Conservation (phyloP, 2,113 vertebrate genomes). For the Amazona vittata region DNA sequence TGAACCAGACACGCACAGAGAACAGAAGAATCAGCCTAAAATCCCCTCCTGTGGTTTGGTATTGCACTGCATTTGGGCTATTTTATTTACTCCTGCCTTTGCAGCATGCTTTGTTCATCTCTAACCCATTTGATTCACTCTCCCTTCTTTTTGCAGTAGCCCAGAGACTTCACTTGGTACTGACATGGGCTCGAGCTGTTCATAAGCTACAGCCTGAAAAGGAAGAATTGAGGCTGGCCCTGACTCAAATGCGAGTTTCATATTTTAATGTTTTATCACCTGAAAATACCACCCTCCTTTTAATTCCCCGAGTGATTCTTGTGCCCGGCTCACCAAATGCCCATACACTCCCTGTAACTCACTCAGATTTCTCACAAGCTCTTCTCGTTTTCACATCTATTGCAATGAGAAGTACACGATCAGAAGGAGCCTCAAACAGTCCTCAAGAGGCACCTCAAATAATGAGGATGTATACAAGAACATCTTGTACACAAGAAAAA, state of each 20-base stretch:
- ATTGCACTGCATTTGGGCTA: no score
- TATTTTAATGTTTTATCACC: slow-evolving; percentile 44
- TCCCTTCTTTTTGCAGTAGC: not conserved
- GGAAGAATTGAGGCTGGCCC: slow-evolving; percentile 7
- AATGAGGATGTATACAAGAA: not conserved
- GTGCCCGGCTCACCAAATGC: not conserved
- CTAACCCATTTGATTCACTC: not conserved
- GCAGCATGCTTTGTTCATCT: not conserved
- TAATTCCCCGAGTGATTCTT: slow-evolving; percentile 26
- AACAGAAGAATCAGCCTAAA: not conserved
- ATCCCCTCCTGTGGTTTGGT: not conserved
- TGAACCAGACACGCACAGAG: rapidly evolving
- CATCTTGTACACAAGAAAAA: not conserved
- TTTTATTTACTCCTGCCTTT: not conserved
- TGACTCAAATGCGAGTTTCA: slow-evolving; percentile 5
- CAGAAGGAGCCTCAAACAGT: not conserved
- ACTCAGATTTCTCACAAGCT: not conserved
- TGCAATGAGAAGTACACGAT: not conserved
- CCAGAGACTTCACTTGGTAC: not conserved
- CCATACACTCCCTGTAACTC: not conserved
- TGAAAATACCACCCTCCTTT: slow-evolving; percentile 25
- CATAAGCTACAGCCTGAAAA: slow-evolving; percentile 6
- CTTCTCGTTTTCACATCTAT: not conserved
- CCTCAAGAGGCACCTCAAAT: not conserved
- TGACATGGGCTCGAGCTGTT: not conserved